Evolutionary conservation across 1,140 invertebrate species (phyloP).

Genomic region (Popillia japonica): DNA sequence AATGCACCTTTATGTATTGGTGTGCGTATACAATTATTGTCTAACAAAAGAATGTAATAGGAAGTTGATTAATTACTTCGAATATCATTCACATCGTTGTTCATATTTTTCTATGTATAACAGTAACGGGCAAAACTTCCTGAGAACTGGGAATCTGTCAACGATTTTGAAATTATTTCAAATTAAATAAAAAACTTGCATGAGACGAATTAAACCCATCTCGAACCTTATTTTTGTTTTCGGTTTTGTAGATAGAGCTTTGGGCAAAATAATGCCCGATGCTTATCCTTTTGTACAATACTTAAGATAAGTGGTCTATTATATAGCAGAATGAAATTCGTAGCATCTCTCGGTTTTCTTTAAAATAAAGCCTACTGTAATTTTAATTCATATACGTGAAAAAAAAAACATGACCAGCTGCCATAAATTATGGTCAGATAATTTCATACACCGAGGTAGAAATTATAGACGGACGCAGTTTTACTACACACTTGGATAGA

Average conservation of each 20-base stretch:
- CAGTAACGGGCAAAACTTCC: not conserved
- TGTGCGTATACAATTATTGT: constrained; percentile 2
- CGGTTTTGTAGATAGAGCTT: too few species aligned
- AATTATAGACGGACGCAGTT: constrained; percentile 16
- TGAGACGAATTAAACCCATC: too few species aligned
- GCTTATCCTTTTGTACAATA: constrained; percentile 20
- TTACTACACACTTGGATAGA: constrained; percentile 12
- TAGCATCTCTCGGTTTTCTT: not conserved
- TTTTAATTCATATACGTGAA: constrained; percentile 8
- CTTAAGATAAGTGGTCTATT: constrained; percentile 29
- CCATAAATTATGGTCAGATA: constrained; percentile 24
- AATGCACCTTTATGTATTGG: not conserved
- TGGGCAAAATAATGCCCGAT: not conserved
- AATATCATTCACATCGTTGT: constrained; percentile 18
- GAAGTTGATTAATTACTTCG: constrained; percentile 27
- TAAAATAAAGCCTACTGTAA: constrained; percentile 31
- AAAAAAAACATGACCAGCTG: not conserved
- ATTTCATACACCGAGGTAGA: constrained; percentile 24
- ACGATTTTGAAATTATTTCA: too few species aligned
- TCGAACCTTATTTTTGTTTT: too few species aligned
- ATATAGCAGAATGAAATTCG: constrained; percentile 23
- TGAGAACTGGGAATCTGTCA: not conserved
- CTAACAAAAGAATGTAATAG: constrained; percentile 25
- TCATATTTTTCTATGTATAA: not conserved
- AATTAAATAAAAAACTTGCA: too few species aligned